Evolutionary conservation across 2,113 vertebrate species (phyloP), one percentile per base, ranked within the genome.

Genomic region (cat (Felis catus)): DNA sequence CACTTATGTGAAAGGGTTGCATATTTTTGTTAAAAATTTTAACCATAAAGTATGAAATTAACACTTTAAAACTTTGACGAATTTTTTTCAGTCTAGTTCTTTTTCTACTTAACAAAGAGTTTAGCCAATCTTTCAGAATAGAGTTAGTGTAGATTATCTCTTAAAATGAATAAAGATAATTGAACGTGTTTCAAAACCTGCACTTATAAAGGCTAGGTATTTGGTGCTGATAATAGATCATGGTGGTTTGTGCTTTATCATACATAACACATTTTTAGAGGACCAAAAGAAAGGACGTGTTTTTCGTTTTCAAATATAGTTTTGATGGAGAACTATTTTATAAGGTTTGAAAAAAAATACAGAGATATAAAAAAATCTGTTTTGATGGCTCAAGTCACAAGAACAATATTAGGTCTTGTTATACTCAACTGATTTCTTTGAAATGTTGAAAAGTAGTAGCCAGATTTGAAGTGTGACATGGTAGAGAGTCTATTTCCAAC

Each of bases 101-200:
- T 87, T 65, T 86, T 74, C 12, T 95, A 29, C 3, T 78, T 71
- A 94, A 81, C 27, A 51, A 90, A 88, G 19, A 53, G 16, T 89
- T 84, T 89, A 90, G 36, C 31, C 18, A 89, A 55, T 81, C 9
- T 94, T 96, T 95, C 31, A 11, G 53, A 51, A 51, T 51, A 79
- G 55, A 55, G 12, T 70, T 86, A 12, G 1, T 70, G 19, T 88
- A 33, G 25, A 76, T 96, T 98, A 94, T 84, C 65, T 98, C 98
- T 97, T 87, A 97, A 82, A 93, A 97, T 80, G 97, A 80, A 91
- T 97, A 98, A 96, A 36, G 66, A 93, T 95, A 74, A 74, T 94
- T 97, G 96, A 98, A 97, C 97, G 97, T 92, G 18, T 83, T 98
- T 98, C 94, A 96, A 45, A 91, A 93, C 94, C 23, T 89, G 14